Base-by-base conservation (phyloP, 1,140 invertebrate genomes). In the Stegodyphus dumicola region DNA sequence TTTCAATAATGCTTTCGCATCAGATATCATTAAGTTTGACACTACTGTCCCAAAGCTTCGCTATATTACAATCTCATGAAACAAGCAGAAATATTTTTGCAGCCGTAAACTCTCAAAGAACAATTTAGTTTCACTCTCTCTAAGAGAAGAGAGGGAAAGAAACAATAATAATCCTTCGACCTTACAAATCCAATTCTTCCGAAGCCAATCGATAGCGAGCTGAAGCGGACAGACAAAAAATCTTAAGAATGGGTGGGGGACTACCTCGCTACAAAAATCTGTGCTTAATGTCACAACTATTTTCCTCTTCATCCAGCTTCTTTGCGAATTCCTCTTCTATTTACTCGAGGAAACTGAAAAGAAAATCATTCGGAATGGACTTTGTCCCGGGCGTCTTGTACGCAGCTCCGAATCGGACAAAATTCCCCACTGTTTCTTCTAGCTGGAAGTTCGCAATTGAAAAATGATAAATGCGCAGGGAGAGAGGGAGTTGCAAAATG, bases 201-300 rank as follows among this genome's bases (percentile, higher is more conserved):
- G 15, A 11, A 15, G 9, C 56, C 56, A 9, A 15, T 60, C 56
- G 56, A 15, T 60, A 9, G 56, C 1, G 9, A 15, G 15, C 56
- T 11, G 9, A 60, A 60, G 9, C 56, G 56, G 15, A 60, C 56
- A 33, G 33, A 33, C 33, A 33, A 33, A 33, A 33, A 33, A 33
- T 33, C 33, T 33, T 33, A 33, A 33, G 33, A 33, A 33, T 33
- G 33, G 33, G 33, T 60, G 9, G 56, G 56, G 15, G 9, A 15
- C 15, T 60, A 60, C 56, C 56, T 60, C 15, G 56, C 0, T 11
- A 15, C 56, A 60, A 15, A 60, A 60, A 15, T 60, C 56, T 11
- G 15, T 60, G 56, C 56, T 60, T 60, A 60, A 60, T 60, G 56
- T 60, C 56, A 60, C 56, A 60, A 60, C 56, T 60, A 60, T 60